Base-by-base conservation (phyloP, 2,113 vertebrate genomes). In the Ceuthmochares aereus region DNA sequence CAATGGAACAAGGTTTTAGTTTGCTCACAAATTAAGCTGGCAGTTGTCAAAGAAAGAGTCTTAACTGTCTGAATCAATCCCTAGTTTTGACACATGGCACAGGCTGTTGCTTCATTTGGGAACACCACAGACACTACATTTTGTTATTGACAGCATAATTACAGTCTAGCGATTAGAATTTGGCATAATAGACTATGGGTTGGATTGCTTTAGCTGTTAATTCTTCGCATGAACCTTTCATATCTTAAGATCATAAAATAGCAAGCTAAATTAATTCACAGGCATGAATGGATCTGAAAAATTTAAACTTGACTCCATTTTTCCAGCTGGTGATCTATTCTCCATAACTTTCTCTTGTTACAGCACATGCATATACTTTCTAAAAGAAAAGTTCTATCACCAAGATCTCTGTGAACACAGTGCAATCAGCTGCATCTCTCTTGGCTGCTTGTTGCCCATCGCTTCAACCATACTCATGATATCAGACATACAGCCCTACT, bases 41-140 rank as follows among this genome's bases (percentile, higher is more conserved):
- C 70, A 95, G 51, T 14, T 62, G 27, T 75, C 90, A 94, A 80
- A 95, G 64, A 78, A 95, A 92, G 66, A 87, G 25, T 77, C 59
- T 84, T 95, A 96, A 97, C 95, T 98, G 97, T 88, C 95, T 94
- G 87, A 97, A 98, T 97, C 68, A 42, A 93, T 97, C 92, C 93
- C 78, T 80, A 36, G 1, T 82, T 91, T 92, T 94, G 74, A 97
- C 84, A 81, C n/a, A 34, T n/a, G 22, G 30, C 69, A 74, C 27
- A n/a, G n/a, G 32, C 59, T 56, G 20, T 74, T 98, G 86, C 87
- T 94, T 86, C 62, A 43, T 88, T 90, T 96, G 94, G 84, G 98
- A 95, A 70, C 40, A 74, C 17, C 70, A 80, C 88, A 95, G 95
- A 92, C 67, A 37, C 58, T 84, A 17, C 94, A 62, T 96, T 97